A percentile compares a stretch with the other conserved stretches of the same genome.
Evolutionary conservation across 2,797 vertebrate species (phyloP).

Genomic region (Clamator glandarius): DNA sequence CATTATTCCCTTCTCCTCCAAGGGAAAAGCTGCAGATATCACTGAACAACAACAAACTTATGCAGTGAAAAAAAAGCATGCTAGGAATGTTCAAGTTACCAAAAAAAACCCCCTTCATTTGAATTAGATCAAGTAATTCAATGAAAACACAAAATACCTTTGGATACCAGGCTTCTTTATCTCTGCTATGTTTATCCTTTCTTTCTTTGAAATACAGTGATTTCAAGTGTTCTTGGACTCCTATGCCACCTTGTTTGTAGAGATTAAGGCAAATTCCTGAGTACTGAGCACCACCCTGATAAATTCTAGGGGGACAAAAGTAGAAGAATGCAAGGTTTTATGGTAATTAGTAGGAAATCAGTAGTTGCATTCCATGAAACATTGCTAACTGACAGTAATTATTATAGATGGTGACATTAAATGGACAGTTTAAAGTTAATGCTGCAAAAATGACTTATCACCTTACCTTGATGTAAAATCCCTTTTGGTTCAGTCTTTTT

Average conservation of each 20-base stretch:
- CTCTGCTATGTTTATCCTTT: neutral
- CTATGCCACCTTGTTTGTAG: neutral
- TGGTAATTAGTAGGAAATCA: neutral
- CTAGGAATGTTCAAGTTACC: neutral
- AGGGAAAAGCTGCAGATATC: neutral
- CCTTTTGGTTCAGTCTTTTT: neutral
- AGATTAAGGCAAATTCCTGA: neutral
- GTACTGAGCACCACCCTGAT: neutral
- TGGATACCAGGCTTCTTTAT: neutral
- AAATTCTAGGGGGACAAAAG: neutral
- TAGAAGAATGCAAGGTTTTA: neutral
- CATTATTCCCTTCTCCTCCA: neutral
- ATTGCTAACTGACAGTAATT: neutral
- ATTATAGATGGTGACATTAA: neutral
- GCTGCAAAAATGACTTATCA: neutral
- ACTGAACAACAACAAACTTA: neutral
- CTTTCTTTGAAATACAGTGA: neutral
- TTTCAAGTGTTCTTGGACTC: neutral
- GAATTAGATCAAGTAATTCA: neutral
- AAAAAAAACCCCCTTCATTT: neutral
- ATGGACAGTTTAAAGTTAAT: neutral
- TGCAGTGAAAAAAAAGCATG: accelerated
- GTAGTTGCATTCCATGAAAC: neutral
- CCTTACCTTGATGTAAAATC: neutral
- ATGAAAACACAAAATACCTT: neutral